These are phyloP conservation scores for Tethea ocularis DNA, from an alignment of 2,888 invertebrate genomes.

Conservation along the genomic window DNA sequence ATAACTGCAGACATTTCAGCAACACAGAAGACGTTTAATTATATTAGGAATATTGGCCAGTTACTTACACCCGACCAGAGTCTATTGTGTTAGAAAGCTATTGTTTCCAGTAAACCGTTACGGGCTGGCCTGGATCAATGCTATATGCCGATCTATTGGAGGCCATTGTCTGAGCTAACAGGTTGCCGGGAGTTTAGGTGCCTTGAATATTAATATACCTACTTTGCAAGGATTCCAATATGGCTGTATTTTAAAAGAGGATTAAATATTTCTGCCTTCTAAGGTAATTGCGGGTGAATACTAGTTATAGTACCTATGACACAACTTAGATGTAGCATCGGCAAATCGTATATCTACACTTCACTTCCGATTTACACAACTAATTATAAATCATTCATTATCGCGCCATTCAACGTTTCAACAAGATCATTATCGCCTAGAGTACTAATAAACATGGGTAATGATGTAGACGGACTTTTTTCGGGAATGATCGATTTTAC, in stretches of 20 bases:
- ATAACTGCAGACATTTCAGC: not conserved
- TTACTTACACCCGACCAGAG: conserved; percentile 11
- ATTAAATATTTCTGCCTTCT: no score
- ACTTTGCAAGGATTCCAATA: not conserved
- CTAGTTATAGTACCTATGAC: no score
- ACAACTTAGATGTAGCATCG: no score
- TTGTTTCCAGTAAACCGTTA: conserved; percentile 16
- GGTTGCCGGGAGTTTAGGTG: conserved; percentile 7
- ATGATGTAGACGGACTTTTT: no score
- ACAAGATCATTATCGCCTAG: no score
- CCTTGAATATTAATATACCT: conserved; percentile 2
- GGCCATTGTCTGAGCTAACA: conserved; percentile 18
- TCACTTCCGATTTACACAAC: no score
- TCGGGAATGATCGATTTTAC: no score
- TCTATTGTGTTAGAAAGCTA: conserved; percentile 14
- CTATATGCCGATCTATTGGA: conserved; percentile 14
- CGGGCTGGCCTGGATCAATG: conserved; percentile 14
- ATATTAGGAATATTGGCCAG: not conserved
- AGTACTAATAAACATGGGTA: no score
- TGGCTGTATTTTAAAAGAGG: not conserved
- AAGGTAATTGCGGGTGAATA: no score
- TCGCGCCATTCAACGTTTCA: no score
- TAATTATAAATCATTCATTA: no score
- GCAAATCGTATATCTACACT: no score
- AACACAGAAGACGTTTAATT: not conserved